Base-by-base conservation (phyloP, 2,113 vertebrate species). In the Tachysurus vachellii region DNA sequence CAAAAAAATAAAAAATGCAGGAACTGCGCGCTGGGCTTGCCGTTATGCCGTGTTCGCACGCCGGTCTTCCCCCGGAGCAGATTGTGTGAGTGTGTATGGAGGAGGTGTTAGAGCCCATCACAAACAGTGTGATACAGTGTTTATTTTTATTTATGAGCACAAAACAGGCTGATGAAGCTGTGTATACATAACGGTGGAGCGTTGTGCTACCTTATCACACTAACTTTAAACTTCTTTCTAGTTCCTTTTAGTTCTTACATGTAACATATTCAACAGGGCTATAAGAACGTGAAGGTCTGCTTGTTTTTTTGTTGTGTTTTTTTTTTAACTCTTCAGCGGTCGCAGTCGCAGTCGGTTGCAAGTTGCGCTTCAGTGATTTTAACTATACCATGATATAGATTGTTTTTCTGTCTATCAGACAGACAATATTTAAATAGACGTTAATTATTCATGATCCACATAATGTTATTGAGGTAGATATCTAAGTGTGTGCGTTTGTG, bases 391-490 rank as follows among this genome's bases (percentile, higher is more conserved):
- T n/a, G 26, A n/a, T 53, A 77, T n/a, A n/a, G 47, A n/a, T 71
- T 42, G 17, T 14, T 66, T 44, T 73, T 56, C 54, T 19, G 54
- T 28, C 70, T 44, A n/a, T 5, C 8, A 47, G 14, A 64, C 44
- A 21, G 57, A 86, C 85, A 44, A 42, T 57, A 50, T 66, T 81
- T 73, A 57, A 70, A 81, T 71, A 66, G 71, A 10, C 28, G 14
- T 71, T 50, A 70, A 42, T 61, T 71, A 81, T 86, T 71, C 26
- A 86, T 86, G 80, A 82, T 47, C 17, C 26, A 28, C 16, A 16
- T 73, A 73, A 82, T 57, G 26, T 75, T 57, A 68, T 26, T 64
- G 19, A 57, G 59, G 28, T 85, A 79, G 62, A 36, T 62, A 16
- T 61, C 57, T 47, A 71, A 42, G 44, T 23, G 42, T 75, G 50